Conservation (phyloP, 2,888 invertebrate species). For the Dynastes tityus region DNA sequence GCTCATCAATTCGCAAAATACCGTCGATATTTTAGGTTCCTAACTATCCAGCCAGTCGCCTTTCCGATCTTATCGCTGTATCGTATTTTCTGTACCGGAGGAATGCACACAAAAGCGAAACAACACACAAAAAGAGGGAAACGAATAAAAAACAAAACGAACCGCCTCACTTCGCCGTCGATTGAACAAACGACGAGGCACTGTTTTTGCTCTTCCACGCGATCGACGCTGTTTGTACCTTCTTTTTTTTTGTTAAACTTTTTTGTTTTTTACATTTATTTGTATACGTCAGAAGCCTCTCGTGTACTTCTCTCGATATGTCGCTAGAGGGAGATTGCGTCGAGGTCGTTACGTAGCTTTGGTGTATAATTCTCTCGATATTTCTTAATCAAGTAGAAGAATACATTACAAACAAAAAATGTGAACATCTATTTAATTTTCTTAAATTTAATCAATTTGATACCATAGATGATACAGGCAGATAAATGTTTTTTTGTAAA, state of each 20-base stretch:
- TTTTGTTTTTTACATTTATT: not conserved
- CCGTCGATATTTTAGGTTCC: constrained; percentile 1
- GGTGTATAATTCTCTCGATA: not conserved
- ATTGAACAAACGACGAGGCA: not conserved
- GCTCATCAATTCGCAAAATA: constrained; percentile 3
- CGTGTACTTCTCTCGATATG: not conserved
- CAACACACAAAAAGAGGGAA: not conserved
- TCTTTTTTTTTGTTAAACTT: not conserved
- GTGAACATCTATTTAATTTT: too few species aligned
- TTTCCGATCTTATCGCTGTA: not conserved
- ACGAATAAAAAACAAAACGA: not conserved
- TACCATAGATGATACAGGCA: too few species aligned
- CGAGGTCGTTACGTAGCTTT: not conserved
- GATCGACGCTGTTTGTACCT: not conserved
- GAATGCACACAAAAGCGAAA: constrained; percentile 8
- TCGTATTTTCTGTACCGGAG: constrained; percentile 6
- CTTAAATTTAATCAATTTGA: too few species aligned
- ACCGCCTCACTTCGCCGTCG: not conserved
- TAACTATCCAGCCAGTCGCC: constrained; percentile 4
- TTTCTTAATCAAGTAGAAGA: not conserved
- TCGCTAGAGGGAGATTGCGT: not conserved
- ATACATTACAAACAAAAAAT: too few species aligned
- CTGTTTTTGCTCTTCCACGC: not conserved
- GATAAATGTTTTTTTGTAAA: too few species aligned
- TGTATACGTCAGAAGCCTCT: not conserved